These are phyloP conservation scores for Diarsia rubi DNA, from an alignment of 2,888 invertebrate species.

Conservation along the genomic window DNA sequence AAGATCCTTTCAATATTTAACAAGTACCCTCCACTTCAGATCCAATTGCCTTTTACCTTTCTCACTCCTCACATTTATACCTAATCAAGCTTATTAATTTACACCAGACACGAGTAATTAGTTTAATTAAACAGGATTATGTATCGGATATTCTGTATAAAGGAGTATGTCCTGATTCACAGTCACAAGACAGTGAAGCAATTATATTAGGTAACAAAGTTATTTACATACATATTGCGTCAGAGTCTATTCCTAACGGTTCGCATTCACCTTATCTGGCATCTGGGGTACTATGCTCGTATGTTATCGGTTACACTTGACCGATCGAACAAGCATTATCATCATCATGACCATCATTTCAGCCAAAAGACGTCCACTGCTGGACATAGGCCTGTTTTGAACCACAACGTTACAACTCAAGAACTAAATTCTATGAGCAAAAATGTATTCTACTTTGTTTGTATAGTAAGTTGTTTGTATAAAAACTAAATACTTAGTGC, in stretches of 20 bases:
- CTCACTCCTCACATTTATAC: background rate
- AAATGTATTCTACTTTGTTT: no score
- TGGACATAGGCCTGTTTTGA: no score
- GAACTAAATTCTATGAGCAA: no score
- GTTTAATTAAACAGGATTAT: conserved; percentile 20
- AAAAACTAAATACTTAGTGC: no score
- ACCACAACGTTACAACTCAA: no score
- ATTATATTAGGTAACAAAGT: conserved; percentile 17
- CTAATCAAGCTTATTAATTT: background rate
- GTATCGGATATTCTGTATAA: background rate
- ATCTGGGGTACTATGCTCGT: no score
- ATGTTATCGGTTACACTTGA: background rate
- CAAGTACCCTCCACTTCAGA: background rate
- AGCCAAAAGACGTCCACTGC: no score
- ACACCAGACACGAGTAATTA: background rate
- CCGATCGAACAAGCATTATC: no score
- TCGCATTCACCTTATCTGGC: background rate
- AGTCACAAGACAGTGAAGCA: conserved; percentile 10
- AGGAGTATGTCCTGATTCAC: background rate
- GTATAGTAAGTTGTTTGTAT: no score
- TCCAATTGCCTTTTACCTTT: conserved; percentile 5
- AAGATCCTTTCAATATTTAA: conserved; percentile 16
- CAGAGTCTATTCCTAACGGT: background rate
- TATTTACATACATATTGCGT: conserved; percentile 55
- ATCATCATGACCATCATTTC: no score